phyloP scores from a whole-genome alignment of 2,113 vertebrate species.

The Otocyon megalotis region DNA sequence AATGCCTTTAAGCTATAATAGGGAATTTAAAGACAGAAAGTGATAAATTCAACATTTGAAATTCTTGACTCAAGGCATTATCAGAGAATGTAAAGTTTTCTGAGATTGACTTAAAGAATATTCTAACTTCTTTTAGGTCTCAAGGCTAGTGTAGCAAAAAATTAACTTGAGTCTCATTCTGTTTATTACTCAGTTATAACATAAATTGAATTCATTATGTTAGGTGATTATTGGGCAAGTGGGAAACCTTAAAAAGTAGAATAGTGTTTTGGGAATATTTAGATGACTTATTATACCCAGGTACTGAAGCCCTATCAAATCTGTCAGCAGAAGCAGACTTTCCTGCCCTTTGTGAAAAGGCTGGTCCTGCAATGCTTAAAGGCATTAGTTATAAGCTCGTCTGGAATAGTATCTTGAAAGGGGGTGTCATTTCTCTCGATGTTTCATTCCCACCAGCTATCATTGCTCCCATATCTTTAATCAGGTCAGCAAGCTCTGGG shows the following conservation, averaged over 20 bases:
- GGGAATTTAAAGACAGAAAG: background rate
- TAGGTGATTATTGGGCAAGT: background rate
- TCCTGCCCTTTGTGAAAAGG: background rate
- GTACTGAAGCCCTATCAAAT: background rate
- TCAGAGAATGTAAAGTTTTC: background rate
- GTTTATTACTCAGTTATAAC: background rate
- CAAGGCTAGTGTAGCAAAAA: background rate
- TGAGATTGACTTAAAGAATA: background rate
- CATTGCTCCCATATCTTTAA: background rate
- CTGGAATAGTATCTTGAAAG: background rate
- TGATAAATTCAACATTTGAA: background rate
- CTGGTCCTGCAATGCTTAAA: background rate
- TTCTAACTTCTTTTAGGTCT: background rate
- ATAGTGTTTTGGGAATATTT: background rate
- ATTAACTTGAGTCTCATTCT: background rate
- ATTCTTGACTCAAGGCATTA: background rate
- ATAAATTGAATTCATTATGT: background rate
- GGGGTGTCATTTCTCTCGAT: background rate
- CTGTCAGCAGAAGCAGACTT: background rate
- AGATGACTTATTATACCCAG: background rate
- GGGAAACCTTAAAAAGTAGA: background rate
- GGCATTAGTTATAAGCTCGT: fast-evolving
- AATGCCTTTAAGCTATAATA: background rate
- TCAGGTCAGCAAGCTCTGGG: background rate
- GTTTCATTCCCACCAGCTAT: background rate